Evolutionary conservation across 2,113 vertebrate genomes (phyloP).

Genomic region (Tretioscincus oriximinensis): DNA sequence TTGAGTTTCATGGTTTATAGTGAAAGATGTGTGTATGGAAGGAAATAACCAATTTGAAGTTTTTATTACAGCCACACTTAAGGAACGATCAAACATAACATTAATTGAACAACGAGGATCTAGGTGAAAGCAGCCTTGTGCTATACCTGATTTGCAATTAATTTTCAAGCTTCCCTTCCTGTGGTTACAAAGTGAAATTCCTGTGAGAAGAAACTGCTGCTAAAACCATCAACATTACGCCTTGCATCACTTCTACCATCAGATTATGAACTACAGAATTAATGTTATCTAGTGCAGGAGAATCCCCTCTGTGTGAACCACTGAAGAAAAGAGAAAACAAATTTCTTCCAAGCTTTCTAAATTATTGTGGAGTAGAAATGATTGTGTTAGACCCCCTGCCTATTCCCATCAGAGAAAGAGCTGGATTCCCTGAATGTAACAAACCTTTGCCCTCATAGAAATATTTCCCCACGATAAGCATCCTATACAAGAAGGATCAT

Average conservation of each 20-base stretch:
- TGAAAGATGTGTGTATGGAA: neutral
- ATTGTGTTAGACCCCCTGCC: conserved; percentile 24
- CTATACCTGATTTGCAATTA: conserved; percentile 5
- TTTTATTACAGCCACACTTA: neutral
- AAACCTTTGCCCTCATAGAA: conserved; percentile 9
- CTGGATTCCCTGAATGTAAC: conserved; percentile 2
- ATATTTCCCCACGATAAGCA: neutral
- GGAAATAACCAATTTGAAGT: neutral
- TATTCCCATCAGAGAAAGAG: conserved; percentile 16
- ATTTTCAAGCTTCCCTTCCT: conserved; percentile 1
- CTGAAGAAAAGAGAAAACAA: conserved; percentile 14
- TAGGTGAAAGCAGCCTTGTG: neutral
- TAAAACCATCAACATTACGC: neutral
- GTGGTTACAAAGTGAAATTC: conserved; percentile 1
- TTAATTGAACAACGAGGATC: conserved; percentile 17
- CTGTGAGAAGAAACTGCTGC: neutral
- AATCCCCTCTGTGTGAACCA: conserved; percentile 8
- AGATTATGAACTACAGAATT: conserved; percentile 26
- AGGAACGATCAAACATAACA: neutral
- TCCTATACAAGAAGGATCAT: neutral
- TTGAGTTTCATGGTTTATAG: neutral
- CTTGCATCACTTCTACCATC: neutral
- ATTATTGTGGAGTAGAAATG: conserved; percentile 17
- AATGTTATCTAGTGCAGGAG: conserved; percentile 10
- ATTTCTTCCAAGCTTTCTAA: conserved; percentile 21